Evolutionary conservation across 2,888 invertebrate genomes (phyloP).

Genomic region (Eupithecia pulchellata): DNA sequence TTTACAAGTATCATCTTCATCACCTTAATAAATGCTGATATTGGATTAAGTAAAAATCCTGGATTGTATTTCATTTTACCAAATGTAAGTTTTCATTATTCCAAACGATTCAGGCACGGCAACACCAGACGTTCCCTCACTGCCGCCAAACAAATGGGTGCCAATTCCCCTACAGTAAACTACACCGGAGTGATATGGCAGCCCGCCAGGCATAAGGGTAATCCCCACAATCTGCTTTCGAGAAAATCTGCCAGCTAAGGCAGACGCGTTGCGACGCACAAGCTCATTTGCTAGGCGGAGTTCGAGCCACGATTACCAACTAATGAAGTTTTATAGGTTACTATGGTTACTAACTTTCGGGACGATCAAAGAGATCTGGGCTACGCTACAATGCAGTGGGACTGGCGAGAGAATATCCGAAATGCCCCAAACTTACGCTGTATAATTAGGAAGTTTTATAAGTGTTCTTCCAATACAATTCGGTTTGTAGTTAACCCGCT

Average conservation of each 20-base stretch:
- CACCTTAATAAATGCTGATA: too few species aligned
- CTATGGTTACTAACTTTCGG: too few species aligned
- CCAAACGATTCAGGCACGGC: neutral
- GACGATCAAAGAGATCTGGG: too few species aligned
- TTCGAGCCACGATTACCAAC: neutral
- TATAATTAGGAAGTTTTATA: too few species aligned
- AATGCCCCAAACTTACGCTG: too few species aligned
- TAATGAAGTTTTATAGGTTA: too few species aligned
- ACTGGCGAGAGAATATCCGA: too few species aligned
- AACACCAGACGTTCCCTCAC: slow-evolving; percentile 46
- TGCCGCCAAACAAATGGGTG: slow-evolving; percentile 48
- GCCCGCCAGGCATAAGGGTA: slow-evolving; percentile 58
- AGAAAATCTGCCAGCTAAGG: neutral
- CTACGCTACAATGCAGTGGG: too few species aligned
- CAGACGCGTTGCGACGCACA: neutral
- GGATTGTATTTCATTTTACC: neutral
- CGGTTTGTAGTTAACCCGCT: too few species aligned
- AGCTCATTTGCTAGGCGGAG: neutral
- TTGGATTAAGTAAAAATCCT: too few species aligned
- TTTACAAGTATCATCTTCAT: too few species aligned
- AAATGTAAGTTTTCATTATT: neutral
- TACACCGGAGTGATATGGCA: slow-evolving; percentile 60
- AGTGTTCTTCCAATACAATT: too few species aligned
- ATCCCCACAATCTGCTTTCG: slow-evolving; percentile 47
- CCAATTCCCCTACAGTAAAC: slow-evolving; percentile 61